Evolutionary conservation across 2,113 vertebrate genomes (phyloP).

Genomic region (Leptocoma aspasia): DNA sequence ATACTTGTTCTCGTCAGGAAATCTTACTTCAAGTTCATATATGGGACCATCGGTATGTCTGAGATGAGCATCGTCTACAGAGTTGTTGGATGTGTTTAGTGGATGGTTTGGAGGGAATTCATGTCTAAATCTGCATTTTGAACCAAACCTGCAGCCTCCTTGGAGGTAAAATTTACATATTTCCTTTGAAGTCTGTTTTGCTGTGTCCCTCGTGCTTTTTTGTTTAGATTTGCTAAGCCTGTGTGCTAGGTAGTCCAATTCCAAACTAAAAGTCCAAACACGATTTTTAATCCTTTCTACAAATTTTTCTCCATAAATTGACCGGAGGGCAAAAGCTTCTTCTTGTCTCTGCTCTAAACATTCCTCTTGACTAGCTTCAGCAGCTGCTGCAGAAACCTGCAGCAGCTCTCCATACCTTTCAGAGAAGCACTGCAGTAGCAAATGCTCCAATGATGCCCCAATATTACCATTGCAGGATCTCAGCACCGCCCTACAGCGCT

Average conservation of each 20-base stretch:
- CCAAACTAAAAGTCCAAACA: slow-evolving; percentile 89
- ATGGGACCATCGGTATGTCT: slow-evolving; percentile 56
- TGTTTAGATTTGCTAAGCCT: slow-evolving; percentile 53
- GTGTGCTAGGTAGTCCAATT: slow-evolving; percentile 71
- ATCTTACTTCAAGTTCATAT: slow-evolving; percentile 92
- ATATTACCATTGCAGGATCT: slow-evolving; percentile 83
- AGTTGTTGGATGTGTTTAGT: slow-evolving; percentile 68
- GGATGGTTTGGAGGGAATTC: slow-evolving; percentile 72
- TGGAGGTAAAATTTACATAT: slow-evolving; percentile 88
- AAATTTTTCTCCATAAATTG: slow-evolving; percentile 94
- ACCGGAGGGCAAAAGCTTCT: slow-evolving; percentile 86
- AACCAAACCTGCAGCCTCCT: slow-evolving; percentile 87
- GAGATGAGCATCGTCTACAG: slow-evolving; percentile 76
- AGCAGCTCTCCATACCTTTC: slow-evolving; percentile 81
- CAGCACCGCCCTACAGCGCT: slow-evolving; percentile 79
- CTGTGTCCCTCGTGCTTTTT: slow-evolving; percentile 7
- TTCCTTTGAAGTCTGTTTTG: slow-evolving; percentile 49
- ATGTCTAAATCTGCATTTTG: slow-evolving; percentile 88
- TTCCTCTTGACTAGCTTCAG: slow-evolving; percentile 72
- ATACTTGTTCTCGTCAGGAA: slow-evolving; percentile 87
- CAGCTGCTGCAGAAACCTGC: slow-evolving; percentile 57
- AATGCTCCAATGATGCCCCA: slow-evolving; percentile 85
- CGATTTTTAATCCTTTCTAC: slow-evolving; percentile 85
- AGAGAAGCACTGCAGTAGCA: slow-evolving; percentile 83
- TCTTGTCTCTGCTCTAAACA: slow-evolving; percentile 86